These are phyloP conservation scores for Lampropteryx suffumata DNA, from an alignment of 2,888 invertebrate genomes.

Conservation along the genomic window DNA sequence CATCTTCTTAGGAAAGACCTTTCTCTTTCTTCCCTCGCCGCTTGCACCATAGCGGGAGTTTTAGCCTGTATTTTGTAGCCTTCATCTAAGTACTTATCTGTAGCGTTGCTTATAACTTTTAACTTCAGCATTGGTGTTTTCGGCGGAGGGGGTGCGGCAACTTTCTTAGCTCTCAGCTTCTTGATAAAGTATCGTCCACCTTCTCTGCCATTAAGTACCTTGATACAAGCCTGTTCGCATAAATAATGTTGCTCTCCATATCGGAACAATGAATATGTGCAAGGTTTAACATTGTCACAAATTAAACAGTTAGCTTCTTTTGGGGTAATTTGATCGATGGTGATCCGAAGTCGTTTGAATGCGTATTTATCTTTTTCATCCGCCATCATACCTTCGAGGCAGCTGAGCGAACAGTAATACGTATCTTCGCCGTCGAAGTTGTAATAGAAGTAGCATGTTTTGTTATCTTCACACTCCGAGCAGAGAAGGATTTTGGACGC, in stretches of 20 bases:
- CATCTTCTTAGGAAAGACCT: slow-evolving; percentile 82
- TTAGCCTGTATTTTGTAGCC: slow-evolving; percentile 83
- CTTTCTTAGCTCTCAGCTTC: slow-evolving; percentile 41
- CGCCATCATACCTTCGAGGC: slow-evolving; percentile 79
- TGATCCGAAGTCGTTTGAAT: slow-evolving; percentile 77
- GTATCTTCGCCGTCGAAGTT: slow-evolving; percentile 72
- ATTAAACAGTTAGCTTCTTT: slow-evolving; percentile 66
- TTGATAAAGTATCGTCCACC: slow-evolving; percentile 64
- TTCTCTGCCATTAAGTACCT: slow-evolving; percentile 67
- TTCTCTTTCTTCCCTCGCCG: slow-evolving; percentile 82
- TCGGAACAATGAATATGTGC: slow-evolving; percentile 70
- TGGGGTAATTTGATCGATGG: slow-evolving; percentile 63
- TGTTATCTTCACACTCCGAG: slow-evolving; percentile 73
- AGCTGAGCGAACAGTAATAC: slow-evolving; percentile 80
- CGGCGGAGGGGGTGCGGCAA: slow-evolving; percentile 12
- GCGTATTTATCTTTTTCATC: slow-evolving; percentile 81
- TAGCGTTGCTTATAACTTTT: slow-evolving; percentile 79
- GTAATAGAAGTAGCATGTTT: slow-evolving; percentile 72
- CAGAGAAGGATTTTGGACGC: slow-evolving; percentile 50
- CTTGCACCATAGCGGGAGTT: slow-evolving; percentile 82
- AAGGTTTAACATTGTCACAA: slow-evolving; percentile 74
- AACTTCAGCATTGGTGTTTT: slow-evolving; percentile 69
- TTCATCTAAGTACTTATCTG: slow-evolving; percentile 78
- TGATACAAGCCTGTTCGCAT: slow-evolving; percentile 84
- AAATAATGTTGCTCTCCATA: slow-evolving; percentile 77